Percentiles rank a stretch among this genome's conserved stretches.
Evolutionary conservation across 2,888 invertebrate genomes (phyloP).

Genomic region (Eupithecia subfuscata): DNA sequence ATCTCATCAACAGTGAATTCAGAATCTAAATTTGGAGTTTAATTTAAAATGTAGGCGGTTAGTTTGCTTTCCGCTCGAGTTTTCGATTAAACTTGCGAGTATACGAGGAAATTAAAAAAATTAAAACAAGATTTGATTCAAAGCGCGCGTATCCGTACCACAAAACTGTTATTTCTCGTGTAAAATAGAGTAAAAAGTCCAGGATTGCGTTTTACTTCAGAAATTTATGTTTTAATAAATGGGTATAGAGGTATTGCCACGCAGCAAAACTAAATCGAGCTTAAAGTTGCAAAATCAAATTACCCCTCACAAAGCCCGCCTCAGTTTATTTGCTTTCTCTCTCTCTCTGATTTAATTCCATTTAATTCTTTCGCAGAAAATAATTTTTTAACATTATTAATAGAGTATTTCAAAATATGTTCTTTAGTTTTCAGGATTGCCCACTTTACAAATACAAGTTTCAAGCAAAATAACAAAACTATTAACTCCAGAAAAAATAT

Average conservation of each 20-base stretch:
- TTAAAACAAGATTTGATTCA: slow-evolving; percentile 24
- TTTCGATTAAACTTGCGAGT: slow-evolving; percentile 30
- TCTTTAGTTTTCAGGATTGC: not conserved
- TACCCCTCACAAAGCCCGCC: too few relatives aligned
- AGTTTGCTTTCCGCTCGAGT: slow-evolving; percentile 30
- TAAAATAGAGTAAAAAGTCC: not conserved
- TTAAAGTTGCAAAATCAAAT: too few relatives aligned
- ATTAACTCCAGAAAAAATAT: slow-evolving; percentile 25
- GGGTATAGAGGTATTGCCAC: too few relatives aligned
- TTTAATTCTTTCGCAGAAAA: not conserved
- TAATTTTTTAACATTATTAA: not conserved
- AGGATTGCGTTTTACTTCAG: too few relatives aligned
- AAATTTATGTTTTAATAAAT: too few relatives aligned
- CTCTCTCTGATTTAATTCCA: too few relatives aligned
- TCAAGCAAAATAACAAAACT: slow-evolving; percentile 32
- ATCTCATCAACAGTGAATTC: slow-evolving; percentile 6
- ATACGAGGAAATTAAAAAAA: slow-evolving; percentile 26
- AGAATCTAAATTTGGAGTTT: slow-evolving; percentile 23
- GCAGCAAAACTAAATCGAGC: too few relatives aligned
- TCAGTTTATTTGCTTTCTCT: too few relatives aligned
- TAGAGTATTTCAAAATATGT: too few relatives aligned
- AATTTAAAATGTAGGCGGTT: slow-evolving; percentile 33
- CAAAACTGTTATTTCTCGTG: slow-evolving; percentile 1
- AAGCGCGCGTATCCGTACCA: not conserved
- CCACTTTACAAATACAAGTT: slow-evolving; percentile 9